Evolutionary conservation across 2,888 invertebrate species (phyloP), one percentile per base, ranked within the genome.

Genomic region (Dryomyza anilis): DNA sequence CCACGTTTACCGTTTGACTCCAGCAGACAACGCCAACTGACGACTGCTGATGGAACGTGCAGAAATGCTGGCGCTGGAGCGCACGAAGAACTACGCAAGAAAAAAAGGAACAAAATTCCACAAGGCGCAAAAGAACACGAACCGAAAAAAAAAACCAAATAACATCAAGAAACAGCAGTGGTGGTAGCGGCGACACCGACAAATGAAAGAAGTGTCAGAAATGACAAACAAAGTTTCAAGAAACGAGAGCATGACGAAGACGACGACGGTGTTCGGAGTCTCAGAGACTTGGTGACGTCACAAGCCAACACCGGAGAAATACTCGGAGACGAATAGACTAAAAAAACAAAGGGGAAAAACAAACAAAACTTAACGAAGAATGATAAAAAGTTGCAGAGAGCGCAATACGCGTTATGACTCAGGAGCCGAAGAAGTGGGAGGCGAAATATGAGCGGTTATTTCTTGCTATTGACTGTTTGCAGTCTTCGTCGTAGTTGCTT

Each of bases 41-140:
- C n/a, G n/a, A n/a, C n/a, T n/a, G 77, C 76, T 76, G 73, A 74
- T 70, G 70, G 71, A 76, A 76, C 77, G 77, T 77, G 77, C 72
- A 70, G 71, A 72, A 77, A 74, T 73, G 71, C 48, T 66, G 27
- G 16, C n/a, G 50, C n/a, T n/a, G n/a, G n/a, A n/a, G n/a, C n/a
- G n/a, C n/a, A n/a, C n/a, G n/a, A n/a, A n/a, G n/a, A n/a, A n/a
- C n/a, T n/a, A n/a, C n/a, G n/a, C 57, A n/a, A 16, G 19, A 36
- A 36, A 23, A 52, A 60, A 60, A 59, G 58, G 30, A 45, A 46
- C 21, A 39, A 60, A 60, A 60, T 52, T 50, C 52, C 45, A 29
- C n/a, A 55, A 55, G 27, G 60, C 39, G n/a, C 23, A 21, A 53
- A 36, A 19, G 39, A 36, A 46, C 30, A 45, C 21, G 21, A 3